phyloP scores from a whole-genome alignment of 2,888 invertebrate genomes.

The Meiosimyza decipiens region DNA sequence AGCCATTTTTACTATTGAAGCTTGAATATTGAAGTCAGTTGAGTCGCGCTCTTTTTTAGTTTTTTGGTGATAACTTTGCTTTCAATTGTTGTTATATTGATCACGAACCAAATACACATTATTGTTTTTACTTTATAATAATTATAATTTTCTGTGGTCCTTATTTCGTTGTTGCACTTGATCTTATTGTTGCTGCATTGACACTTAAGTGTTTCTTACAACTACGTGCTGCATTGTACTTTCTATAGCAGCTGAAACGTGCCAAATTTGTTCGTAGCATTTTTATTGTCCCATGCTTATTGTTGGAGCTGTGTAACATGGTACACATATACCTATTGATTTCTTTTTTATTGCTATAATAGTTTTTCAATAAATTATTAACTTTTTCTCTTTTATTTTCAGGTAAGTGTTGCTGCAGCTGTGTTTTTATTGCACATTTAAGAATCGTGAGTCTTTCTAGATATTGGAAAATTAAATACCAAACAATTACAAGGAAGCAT shows the following conservation, averaged over 20 bases:
- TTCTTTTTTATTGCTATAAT: background rate
- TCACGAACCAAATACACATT: too few relatives aligned
- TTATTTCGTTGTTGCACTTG: constrained; percentile 20
- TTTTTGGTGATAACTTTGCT: too few relatives aligned
- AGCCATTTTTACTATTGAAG: too few relatives aligned
- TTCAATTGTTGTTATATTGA: too few relatives aligned
- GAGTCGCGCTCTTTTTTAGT: too few relatives aligned
- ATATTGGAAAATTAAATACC: too few relatives aligned
- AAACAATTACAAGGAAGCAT: constrained; percentile 13
- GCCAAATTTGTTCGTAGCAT: background rate
- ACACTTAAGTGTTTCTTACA: constrained; percentile 1
- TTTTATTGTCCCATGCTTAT: background rate
- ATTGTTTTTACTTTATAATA: constrained; percentile 44
- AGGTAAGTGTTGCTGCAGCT: constrained; percentile 19
- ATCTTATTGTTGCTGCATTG: background rate
- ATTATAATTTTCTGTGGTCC: constrained; percentile 32
- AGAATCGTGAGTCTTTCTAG: too few relatives aligned
- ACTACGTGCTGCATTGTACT: background rate
- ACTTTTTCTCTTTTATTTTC: constrained; percentile 21
- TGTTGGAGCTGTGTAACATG: background rate
- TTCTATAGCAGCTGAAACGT: background rate
- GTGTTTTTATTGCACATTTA: too few relatives aligned
- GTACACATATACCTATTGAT: constrained; percentile 8
- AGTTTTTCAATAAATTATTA: constrained; percentile 20
- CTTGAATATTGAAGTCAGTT: too few relatives aligned